phyloP scores from a whole-genome alignment of 2,797 vertebrate genomes.

The Mastacembelus armatus region DNA sequence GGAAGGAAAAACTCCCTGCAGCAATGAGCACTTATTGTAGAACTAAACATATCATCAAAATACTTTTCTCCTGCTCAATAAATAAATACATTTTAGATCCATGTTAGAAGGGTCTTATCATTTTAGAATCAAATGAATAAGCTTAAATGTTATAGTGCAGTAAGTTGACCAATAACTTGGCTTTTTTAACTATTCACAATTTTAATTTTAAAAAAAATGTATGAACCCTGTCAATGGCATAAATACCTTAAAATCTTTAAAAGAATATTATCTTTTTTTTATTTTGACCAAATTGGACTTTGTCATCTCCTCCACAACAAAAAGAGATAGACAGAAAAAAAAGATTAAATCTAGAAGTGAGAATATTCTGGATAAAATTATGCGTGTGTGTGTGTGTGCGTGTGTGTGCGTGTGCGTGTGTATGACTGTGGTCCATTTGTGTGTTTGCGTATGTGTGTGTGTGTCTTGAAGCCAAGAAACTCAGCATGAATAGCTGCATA shows the following conservation, averaged over 20 bases:
- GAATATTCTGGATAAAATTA: neutral
- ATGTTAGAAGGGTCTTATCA: neutral
- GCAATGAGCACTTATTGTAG: neutral
- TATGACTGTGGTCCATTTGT: slow-evolving; percentile 48
- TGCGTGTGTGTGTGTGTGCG: slow-evolving; percentile 8
- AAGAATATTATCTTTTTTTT: no score
- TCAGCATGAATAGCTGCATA: slow-evolving; percentile 42
- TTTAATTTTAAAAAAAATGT: no score
- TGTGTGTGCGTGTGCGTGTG: slow-evolving; percentile 26
- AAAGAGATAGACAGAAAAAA: slow-evolving; percentile 8
- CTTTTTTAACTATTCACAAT: no score
- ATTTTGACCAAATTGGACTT: no score
- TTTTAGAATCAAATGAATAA: neutral
- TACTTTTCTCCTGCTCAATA: neutral
- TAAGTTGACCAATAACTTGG: no score
- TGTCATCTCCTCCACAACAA: neutral
- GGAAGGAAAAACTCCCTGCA: neutral
- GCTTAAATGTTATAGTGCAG: no score
- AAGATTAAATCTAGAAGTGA: slow-evolving; percentile 11
- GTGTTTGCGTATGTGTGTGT: slow-evolving; percentile 56
- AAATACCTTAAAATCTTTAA: no score
- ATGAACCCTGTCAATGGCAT: no score
- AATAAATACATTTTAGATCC: neutral
- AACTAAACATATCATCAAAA: neutral
- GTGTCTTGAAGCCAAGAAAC: slow-evolving; percentile 40